Conservation (phyloP, 2,797 vertebrate genomes). For the Ispidina picta region DNA sequence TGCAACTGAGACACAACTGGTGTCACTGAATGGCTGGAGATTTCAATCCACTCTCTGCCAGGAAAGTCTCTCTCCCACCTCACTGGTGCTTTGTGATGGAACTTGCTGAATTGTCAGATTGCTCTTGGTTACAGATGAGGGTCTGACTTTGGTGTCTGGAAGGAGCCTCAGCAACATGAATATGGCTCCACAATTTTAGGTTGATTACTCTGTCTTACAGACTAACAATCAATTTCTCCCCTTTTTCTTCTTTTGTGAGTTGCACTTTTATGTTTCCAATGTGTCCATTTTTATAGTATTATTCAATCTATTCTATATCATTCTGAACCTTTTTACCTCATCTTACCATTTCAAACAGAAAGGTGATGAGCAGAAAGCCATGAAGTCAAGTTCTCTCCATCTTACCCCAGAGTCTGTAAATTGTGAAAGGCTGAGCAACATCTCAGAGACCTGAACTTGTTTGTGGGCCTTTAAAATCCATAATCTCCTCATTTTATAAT, state of each 20-base stretch:
- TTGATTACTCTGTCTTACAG: neutral
- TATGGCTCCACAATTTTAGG: neutral
- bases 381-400: neutral
- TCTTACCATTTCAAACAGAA: neutral
- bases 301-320: neutral
- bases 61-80: neutral
- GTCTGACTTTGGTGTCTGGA: neutral
- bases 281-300: neutral
- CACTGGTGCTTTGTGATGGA: neutral
- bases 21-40: neutral
- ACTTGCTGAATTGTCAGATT: neutral
- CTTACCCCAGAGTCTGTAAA: neutral
- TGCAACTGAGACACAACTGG: neutral
- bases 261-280: neutral
- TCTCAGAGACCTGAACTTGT: neutral
- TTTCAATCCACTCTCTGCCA: neutral
- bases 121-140: neutral
- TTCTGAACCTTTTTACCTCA: neutral
- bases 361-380: neutral
- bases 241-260: neutral
- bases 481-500: conserved; percentile 1
- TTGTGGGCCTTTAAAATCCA: neutral
- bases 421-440: neutral
- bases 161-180: neutral
- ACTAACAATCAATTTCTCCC: neutral